Percentiles rank a stretch among this genome's conserved stretches.
These are phyloP conservation scores for Tiphia femorata DNA, from an alignment of 2,888 invertebrate species.

Conservation along the genomic window DNA sequence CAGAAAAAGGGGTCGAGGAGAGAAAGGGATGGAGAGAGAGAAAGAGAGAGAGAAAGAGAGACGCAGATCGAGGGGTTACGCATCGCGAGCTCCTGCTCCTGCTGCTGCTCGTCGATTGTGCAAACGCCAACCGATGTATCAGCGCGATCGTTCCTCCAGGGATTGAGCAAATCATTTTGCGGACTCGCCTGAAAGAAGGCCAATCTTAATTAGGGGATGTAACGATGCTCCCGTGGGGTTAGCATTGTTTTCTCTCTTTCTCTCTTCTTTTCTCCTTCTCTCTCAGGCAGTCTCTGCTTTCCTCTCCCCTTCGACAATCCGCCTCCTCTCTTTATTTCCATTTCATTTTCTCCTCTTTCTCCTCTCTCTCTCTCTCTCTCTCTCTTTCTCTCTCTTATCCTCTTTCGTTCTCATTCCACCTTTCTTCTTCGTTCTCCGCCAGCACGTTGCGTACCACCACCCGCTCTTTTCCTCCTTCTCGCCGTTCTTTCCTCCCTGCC, in stretches of 20 bases:
- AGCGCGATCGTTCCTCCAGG: constrained; percentile 27
- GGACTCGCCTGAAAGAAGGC: constrained; percentile 46
- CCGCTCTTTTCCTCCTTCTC: not conserved
- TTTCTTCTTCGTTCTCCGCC: too few relatives aligned
- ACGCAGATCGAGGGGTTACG: not conserved
- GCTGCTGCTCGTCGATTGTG: too few relatives aligned
- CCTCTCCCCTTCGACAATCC: not conserved
- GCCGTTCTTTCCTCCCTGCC: constrained; percentile 6
- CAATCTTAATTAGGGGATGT: constrained; percentile 59
- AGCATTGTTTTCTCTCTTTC: constrained; percentile 23
- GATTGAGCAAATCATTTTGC: constrained; percentile 34
- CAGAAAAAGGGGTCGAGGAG: too few relatives aligned
- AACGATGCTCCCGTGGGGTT: constrained; percentile 41
- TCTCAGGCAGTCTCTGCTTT: not conserved
- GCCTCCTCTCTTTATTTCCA: constrained; percentile 4
- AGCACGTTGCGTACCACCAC: too few relatives aligned
- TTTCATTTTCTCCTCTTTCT: constrained; percentile 21
- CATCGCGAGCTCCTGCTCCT: too few relatives aligned
- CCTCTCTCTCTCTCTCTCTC: constrained; percentile 22
- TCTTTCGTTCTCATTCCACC: too few relatives aligned
- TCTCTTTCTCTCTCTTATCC: constrained; percentile 15
- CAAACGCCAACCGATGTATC: constrained; percentile 25
- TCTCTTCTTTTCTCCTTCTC: constrained; percentile 10
- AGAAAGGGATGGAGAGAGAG: not conserved
- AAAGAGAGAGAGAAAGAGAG: constrained; percentile 2